Base-by-base conservation (phyloP, 2,113 vertebrate species). In the Spheniscus mendiculus region DNA sequence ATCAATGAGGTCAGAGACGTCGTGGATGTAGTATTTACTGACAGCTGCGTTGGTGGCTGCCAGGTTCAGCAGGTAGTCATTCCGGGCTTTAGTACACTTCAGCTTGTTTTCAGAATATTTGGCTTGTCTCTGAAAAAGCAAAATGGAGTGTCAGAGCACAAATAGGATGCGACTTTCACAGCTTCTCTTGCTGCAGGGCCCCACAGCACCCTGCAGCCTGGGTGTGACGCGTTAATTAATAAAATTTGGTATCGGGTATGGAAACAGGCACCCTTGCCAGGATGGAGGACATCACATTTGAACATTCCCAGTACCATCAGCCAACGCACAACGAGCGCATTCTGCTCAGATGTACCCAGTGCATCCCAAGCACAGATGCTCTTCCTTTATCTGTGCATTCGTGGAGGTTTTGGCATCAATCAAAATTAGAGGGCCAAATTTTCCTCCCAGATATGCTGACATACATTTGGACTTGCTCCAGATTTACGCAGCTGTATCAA, bases 91-190 rank as follows among this genome's bases (percentile, higher is more conserved):
- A 14, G 99, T 99, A 90, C 99, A 99, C 96, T 99, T 99, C 97
- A 99, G 98, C 96, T 99, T 99, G 98, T 99, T 99, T 96, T 99
- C 99, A 12, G 99, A 99, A 74, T 99, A 99, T 97, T 99, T 99
- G 91, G 99, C 99, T 98, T 99, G 99, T 95, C 99, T 99, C 99
- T 99, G 96, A 83, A 97, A 96, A 94, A 92, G 87, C 79, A 93
- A 92, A 86, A 90, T 5, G 30, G 16, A 44, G 36, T 4, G 32
- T 69, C 52, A 96, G 79, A 90, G 61, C 69, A 50, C 50, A 52
- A 82, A 29, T 0, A 56, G n/a, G 76, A 83, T 12, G 76, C 72
- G 26, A 8, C 12, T 49, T 47, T 53, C 42, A 55, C 79, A 81
- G 71, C 14, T 66, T 34, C 61, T 83, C 63, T 56, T 65, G 47